phyloP scores from a whole-genome alignment of 2,797 vertebrate genomes.

The Scyliorhinus canicula region DNA sequence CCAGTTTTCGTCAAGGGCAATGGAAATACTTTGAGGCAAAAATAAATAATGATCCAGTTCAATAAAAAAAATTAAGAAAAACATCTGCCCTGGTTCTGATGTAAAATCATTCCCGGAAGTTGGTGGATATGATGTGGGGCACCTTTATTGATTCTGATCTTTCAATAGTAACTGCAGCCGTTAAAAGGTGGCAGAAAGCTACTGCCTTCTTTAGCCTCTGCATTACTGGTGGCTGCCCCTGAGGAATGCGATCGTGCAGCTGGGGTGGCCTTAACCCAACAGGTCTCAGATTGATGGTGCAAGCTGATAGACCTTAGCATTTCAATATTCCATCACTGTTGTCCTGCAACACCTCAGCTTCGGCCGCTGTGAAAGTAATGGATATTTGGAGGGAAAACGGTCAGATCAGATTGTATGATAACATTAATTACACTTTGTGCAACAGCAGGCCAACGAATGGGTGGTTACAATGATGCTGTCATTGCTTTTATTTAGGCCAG shows the following conservation, averaged over 20 bases:
- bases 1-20: background rate
- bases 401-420: slow-evolving; percentile 48
- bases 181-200: slow-evolving; percentile 40
- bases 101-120: background rate
- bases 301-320: slow-evolving; percentile 57
- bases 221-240: slow-evolving; percentile 56
- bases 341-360: slow-evolving; percentile 51
- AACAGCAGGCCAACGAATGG: slow-evolving; percentile 48
- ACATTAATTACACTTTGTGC: slow-evolving; percentile 53
- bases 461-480: slow-evolving; percentile 49
- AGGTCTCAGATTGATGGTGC: slow-evolving; percentile 60
- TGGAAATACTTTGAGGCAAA: background rate
- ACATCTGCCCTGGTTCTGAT: background rate
- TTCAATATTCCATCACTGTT: slow-evolving; percentile 51
- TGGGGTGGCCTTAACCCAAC: slow-evolving; percentile 49
- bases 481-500: slow-evolving; percentile 58
- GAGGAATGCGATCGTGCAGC: slow-evolving; percentile 56
- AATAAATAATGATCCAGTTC: background rate
- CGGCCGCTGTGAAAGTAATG: slow-evolving; percentile 44
- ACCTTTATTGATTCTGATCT: background rate
- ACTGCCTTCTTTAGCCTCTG: slow-evolving; percentile 43
- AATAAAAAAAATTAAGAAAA: background rate
- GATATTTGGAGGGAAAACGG: slow-evolving; percentile 43
- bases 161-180: slow-evolving; percentile 20
- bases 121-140: background rate